phyloP scores from a whole-genome alignment of 2,113 vertebrate species.

The Entosphenus tridentatus region DNA sequence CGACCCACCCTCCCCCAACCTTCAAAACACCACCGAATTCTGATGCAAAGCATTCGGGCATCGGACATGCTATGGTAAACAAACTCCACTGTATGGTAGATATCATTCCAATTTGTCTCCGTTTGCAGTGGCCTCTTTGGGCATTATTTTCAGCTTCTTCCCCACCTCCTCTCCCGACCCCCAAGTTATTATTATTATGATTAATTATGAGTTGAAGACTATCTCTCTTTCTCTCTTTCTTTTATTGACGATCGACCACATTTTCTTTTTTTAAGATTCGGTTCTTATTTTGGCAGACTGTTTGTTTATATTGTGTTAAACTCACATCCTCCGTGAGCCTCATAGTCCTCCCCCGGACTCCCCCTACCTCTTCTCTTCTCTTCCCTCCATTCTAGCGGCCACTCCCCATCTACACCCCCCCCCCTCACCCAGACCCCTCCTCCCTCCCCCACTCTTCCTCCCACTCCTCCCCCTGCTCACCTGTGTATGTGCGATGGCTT shows the following conservation, averaged over 20 bases:
- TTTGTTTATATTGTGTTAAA: not conserved
- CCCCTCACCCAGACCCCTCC: conserved; percentile 8
- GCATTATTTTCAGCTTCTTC: conserved; percentile 15
- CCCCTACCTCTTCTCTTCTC: not conserved
- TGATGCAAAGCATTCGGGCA: conserved; percentile 74
- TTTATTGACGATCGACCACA: too few relatives aligned
- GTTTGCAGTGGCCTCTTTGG: conserved; percentile 20
- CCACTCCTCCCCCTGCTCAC: conserved; percentile 6
- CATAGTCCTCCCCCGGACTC: not conserved
- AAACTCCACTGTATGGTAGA: conserved; percentile 99
- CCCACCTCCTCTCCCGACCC: conserved; percentile 17
- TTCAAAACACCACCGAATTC: conserved; percentile 23
- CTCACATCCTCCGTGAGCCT: not conserved
- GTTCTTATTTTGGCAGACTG: not conserved
- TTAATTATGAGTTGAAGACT: not conserved
- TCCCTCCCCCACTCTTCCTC: not conserved
- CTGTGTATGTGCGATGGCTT: too few relatives aligned
- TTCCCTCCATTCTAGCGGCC: not conserved
- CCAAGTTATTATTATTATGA: not conserved
- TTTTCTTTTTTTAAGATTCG: not conserved
- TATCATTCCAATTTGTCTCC: conserved; percentile 86
- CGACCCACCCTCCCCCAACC: conserved; percentile 14
- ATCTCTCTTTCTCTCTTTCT: too few relatives aligned
- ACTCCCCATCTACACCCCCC: conserved; percentile 13
- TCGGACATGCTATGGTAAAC: conserved; percentile 99